Base-by-base conservation (phyloP, 2,888 invertebrate genomes). In the Galeopsomyia nigrocyanea region DNA sequence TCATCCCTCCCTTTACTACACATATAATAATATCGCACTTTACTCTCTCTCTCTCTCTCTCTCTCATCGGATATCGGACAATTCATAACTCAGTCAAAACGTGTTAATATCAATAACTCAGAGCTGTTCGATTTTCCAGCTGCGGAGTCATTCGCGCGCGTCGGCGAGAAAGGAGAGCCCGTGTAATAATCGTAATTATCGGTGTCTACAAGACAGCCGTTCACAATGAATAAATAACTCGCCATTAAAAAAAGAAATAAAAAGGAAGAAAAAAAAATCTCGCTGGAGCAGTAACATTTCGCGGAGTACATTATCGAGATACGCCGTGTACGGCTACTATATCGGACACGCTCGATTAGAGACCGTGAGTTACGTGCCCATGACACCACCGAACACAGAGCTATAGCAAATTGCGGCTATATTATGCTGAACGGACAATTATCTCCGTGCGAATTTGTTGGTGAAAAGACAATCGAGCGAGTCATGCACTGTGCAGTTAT, bases 331-430 rank as follows among this genome's bases (percentile, higher is more conserved):
- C 50, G 71, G 5, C 56, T 57, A 16, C 58, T 75, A 73, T 78
- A 80, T 80, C 26, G 78, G 80, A 73, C 71, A 76, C 71, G 76
- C 74, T 74, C 80, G 81, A 81, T 81, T 79, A 76, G 79, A 77
- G 68, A 7, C 10, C 71, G 74, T 77, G 77, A 79, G 77, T 73
- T 64, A 60, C 68, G 26, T 39, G 63, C n/a, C 46, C 47, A 7
- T 53, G 3, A 72, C 74, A 68, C 46, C 58, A 74, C 68, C 26
- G 26, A 26, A 5, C 71, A 68, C 76, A 73, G 78, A 71, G 77
- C 77, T 78, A 77, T 65, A 71, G 6, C 22, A n/a, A n/a, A n/a
- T n/a, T 26, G 31, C 50, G 39, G 26, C 26, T 26, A 50, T 56
- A 55, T 26, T 26, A 26, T 46, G 50, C 17, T 63, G 67, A 74